Base-by-base conservation (phyloP, 1,140 invertebrate species). In the Bursaphelenchus mucronatus region DNA sequence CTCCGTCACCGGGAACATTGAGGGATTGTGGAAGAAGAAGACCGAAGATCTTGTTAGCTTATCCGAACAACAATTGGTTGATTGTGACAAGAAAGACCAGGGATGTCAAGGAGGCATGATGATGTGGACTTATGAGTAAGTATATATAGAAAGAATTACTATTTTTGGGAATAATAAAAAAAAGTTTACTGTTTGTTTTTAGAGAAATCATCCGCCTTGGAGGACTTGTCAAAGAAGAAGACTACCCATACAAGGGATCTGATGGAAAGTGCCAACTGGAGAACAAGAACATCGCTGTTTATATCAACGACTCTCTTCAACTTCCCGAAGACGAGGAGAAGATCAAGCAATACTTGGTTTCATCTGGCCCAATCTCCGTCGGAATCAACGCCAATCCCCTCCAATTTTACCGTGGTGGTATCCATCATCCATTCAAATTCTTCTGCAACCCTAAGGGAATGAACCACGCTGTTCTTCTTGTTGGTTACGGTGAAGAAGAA, bases 401-500 rank as follows among this genome's bases (percentile, higher is more conserved):
- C 30, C 30, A 30, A 30, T 30, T 30, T 5, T 30, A 30, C 30
- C 30, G 30, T 5, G 30, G 30, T 30, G 30, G 30, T 30, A 30
- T 30, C 30, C 30, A 30, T 30, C 30, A 30, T 5, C 30, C 30
- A 30, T 5, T 5, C 1, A 30, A 30, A 5, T 30, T 30, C 30
- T 30, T 30, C 30, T 30, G 30, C 30, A 30, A 5, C 30, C 30
- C 30, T 30, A 30, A 30, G 5, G 30, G 30, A 30, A 30, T 30
- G 30, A 30, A 30, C 30, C 85, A 86, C 69, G 85, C 82, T n/a
- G 84, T 86, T 3, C 66, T 85, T 5, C 74, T 83, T 3, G 84
- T 85, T 71, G 85, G 81, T 55, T 83, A 87, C 9, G 86, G 81
- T 3, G 71, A 66, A 7, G 86, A 87, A 76, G 74, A 78, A 46